phyloP scores from a whole-genome alignment of 2,113 vertebrate species.

The Callorhinus ursinus region DNA sequence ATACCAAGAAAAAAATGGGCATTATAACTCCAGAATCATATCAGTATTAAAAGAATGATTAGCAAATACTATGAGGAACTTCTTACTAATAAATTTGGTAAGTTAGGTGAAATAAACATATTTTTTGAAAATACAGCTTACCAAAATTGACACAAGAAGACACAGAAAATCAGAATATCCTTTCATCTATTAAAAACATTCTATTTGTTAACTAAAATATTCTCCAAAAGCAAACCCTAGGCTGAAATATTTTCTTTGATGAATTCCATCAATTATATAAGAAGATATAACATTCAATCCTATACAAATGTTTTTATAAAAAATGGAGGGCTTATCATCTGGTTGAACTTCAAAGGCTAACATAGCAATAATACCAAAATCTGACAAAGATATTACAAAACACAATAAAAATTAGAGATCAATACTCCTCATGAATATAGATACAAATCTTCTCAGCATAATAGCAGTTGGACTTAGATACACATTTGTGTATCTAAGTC shows the following conservation, averaged over 20 bases:
- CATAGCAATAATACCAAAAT: background rate
- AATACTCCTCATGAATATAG: background rate
- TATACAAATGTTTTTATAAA: background rate
- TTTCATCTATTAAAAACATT: background rate
- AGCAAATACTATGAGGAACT: background rate
- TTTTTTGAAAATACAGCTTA: background rate
- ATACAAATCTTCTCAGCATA: background rate
- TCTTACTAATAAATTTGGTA: background rate
- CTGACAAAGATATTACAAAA: background rate
- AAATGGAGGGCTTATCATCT: background rate
- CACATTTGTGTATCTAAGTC: background rate
- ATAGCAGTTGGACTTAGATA: background rate
- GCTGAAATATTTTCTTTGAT: background rate
- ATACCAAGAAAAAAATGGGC: background rate
- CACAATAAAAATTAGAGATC: background rate
- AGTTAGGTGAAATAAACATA: background rate
- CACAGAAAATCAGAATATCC: background rate
- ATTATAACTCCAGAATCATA: background rate
- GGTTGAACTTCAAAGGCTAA: background rate
- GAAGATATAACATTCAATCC: background rate
- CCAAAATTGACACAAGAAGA: background rate
- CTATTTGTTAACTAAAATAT: background rate
- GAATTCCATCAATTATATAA: background rate
- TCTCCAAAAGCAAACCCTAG: background rate
- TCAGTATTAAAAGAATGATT: background rate